Base-by-base conservation (phyloP, 2,888 invertebrate species). In the Leucoma salicis region DNA sequence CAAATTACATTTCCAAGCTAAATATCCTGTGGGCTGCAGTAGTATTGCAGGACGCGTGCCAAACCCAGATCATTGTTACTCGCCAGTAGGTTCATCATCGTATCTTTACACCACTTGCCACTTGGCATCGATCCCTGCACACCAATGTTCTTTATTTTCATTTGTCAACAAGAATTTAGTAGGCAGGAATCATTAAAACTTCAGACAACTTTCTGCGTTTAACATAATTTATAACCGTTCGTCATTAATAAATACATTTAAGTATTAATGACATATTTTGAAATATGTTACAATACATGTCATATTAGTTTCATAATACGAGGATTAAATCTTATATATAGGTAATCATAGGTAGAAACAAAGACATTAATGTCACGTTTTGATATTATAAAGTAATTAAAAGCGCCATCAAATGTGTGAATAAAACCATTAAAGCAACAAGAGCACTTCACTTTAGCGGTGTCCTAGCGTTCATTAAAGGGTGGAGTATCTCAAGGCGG, bases 401-500 rank as follows among this genome's bases (percentile, higher is more conserved):
- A 65, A 61, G 62, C 53, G 53, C 46, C 62, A 58, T 64, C 61
- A 65, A 53, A 67, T 50, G 60, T 59, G 63, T 51, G 62, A 67
- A 69, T 63, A 63, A 63, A 70, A 66, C 66, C 65, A 61, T 66
- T 66, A 55, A 52, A 63, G 63, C 54, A 65, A 65, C 63, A 69
- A 70, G 70, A 64, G 61, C 56, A 54, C 69, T 69, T 66, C 69
- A 64, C 68, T 71, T 63, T 63, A 71, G 67, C 66, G 68, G 64
- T 70, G 70, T 69, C 69, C 68, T 70, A 63, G 65, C 55, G 63
- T 71, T 72, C 73, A 72, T 72, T 72, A 72, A 65, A 67, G 66
- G 62, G 66, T 57, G 63, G 64, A 70, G 71, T 66, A 64, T 64
- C 66, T 66, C 78, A 78, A 81, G 83, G 78, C 75, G 65, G 56